Evolutionary conservation across 2,113 vertebrate genomes (phyloP).

Genomic region (Geothlypis trichas): DNA sequence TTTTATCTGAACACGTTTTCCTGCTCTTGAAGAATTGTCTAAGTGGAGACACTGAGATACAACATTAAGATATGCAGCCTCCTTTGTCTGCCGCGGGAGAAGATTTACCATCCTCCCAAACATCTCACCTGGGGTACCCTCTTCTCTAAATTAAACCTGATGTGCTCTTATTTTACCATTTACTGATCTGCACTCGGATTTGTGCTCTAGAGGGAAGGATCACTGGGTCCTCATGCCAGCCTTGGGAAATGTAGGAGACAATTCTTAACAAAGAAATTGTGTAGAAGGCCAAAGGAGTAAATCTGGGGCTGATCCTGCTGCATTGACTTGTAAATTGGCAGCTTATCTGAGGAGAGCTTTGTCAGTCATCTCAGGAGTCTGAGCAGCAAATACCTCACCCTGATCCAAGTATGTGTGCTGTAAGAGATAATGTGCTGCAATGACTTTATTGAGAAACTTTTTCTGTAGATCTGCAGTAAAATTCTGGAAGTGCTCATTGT

Average conservation of each 20-base stretch:
- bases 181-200: background rate
- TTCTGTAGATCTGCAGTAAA: background rate
- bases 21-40: background rate
- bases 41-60: background rate
- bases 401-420: background rate
- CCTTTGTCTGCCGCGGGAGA: background rate
- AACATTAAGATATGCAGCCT: background rate
- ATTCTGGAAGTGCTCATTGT: rapidly evolving
- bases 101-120: background rate
- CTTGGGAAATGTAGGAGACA: rapidly evolving
- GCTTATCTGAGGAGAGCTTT: background rate
- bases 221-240: background rate
- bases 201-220: background rate
- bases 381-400: background rate
- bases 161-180: background rate
- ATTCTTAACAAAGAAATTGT: background rate
- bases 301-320: background rate
- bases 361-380: background rate
- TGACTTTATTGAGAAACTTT: background rate
- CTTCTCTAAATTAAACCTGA: background rate
- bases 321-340: slow-evolving; percentile 1
- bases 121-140: background rate
- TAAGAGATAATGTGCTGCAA: background rate
- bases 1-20: background rate
- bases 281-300: background rate